Evolutionary conservation across 2,888 invertebrate genomes (phyloP).

Genomic region (Carcina quercana): DNA sequence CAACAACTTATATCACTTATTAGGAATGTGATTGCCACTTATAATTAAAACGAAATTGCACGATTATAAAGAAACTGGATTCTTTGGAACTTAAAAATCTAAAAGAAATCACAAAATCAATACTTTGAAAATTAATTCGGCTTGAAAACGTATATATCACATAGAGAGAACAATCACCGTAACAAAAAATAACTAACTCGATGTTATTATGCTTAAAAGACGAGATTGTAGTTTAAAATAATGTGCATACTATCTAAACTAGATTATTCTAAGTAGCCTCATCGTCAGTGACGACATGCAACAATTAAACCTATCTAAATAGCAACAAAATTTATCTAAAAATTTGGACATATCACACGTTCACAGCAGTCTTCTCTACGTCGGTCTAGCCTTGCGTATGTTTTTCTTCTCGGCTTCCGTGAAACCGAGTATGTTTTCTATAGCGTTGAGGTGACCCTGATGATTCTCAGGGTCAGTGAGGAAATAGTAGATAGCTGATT

Average conservation of each 20-base stretch:
- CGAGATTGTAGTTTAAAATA: constrained; percentile 17
- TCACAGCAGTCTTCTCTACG: constrained; percentile 55
- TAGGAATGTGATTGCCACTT: constrained; percentile 34
- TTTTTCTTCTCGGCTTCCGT: constrained; percentile 86
- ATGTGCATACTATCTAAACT: constrained; percentile 28
- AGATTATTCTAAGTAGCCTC: constrained; percentile 15
- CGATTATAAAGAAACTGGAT: constrained; percentile 48
- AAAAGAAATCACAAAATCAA: constrained; percentile 49
- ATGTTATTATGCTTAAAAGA: constrained; percentile 15
- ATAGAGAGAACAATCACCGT: constrained; percentile 37
- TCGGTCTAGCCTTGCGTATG: constrained; percentile 81
- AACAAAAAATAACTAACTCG: constrained; percentile 24
- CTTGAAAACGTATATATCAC: constrained; percentile 17
- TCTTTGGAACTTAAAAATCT: constrained; percentile 65
- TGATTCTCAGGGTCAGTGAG: constrained; percentile 92
- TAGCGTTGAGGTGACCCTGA: constrained; percentile 90
- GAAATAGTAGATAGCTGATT: constrained; percentile 95
- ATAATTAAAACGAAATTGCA: constrained; percentile 54
- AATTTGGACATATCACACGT: constrained; percentile 49
- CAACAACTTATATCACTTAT: constrained; percentile 32
- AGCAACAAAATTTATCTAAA: constrained; percentile 27
- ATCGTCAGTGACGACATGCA: constrained; percentile 35
- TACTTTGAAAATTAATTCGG: constrained; percentile 46
- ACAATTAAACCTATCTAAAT: constrained; percentile 41
- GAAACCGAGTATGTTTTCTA: constrained; percentile 93